Conservation (phyloP, 2,888 invertebrate species). For the Eudemis profundana region DNA sequence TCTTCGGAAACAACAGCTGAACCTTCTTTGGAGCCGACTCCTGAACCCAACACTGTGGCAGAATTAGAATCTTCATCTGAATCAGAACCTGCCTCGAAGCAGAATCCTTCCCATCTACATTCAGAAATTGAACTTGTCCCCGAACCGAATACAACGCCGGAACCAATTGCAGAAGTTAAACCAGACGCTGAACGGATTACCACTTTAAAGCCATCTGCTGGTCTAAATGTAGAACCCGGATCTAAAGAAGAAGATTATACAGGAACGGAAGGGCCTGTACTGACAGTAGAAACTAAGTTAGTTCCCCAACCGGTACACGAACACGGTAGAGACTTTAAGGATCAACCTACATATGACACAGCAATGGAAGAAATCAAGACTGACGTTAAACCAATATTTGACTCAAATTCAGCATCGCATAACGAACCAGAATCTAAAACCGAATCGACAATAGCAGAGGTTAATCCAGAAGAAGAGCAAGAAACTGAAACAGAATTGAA, state of each 20-base stretch:
- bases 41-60: constrained; percentile 38
- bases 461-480: constrained; percentile 3
- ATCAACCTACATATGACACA: constrained; percentile 47
- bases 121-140: constrained; percentile 69
- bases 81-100: constrained; percentile 56
- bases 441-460: constrained; percentile 25
- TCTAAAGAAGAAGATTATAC: not conserved
- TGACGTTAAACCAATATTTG: constrained; percentile 36
- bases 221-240: constrained; percentile 52
- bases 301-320: constrained; percentile 43
- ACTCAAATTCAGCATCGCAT: constrained; percentile 46
- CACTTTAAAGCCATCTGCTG: constrained; percentile 69
- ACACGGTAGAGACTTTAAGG: constrained; percentile 50
- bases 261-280: constrained; percentile 3
- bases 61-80: constrained; percentile 63
- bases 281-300: constrained; percentile 53
- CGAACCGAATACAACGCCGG: constrained; percentile 61
- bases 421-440: constrained; percentile 50
- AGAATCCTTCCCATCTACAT: constrained; percentile 51
- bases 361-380: constrained; percentile 22
- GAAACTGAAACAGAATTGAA: constrained; percentile 3
- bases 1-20: constrained; percentile 46
- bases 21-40: constrained; percentile 42
- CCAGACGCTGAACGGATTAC: constrained; percentile 60
- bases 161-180: constrained; percentile 59